Percentiles rank a stretch among this genome's conserved stretches.
Conservation (phyloP, 2,113 vertebrate species). For the Urocynchramus pylzowi region DNA sequence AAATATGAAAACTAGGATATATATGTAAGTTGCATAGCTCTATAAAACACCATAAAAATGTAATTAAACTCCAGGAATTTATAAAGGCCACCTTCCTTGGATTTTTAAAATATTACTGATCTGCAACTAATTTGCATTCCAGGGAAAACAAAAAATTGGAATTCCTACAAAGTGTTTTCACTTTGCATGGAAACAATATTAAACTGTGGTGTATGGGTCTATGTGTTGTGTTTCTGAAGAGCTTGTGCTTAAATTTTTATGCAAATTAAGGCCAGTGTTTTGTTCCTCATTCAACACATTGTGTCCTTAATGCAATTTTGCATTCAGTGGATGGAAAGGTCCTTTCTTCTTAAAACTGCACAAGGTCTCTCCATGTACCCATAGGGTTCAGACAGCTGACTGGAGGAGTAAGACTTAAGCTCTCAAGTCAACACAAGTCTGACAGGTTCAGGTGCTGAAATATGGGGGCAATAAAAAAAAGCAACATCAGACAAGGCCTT, state of each 20-base stretch:
- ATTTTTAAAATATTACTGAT: background rate
- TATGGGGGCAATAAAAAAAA: background rate
- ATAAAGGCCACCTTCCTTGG: background rate
- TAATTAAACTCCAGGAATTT: background rate
- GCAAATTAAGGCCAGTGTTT: background rate
- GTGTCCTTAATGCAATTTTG: background rate
- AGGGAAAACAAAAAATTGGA: background rate
- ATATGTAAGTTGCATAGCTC: background rate
- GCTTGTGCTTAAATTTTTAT: background rate
- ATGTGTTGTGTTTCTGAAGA: background rate
- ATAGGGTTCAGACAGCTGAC: background rate
- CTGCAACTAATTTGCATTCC: background rate
- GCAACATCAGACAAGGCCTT: background rate
- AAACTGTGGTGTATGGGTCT: background rate
- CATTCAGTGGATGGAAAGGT: background rate
- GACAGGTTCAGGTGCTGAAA: background rate
- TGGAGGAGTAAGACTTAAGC: background rate
- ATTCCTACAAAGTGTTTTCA: background rate
- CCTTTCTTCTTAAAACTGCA: background rate
- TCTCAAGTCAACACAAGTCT: background rate
- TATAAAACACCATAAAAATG: background rate
- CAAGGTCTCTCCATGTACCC: background rate
- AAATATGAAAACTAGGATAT: background rate
- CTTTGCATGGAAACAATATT: background rate
- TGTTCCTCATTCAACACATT: background rate